phyloP scores from a whole-genome alignment of 2,113 vertebrate genomes.

The Erythrolamprus reginae region DNA sequence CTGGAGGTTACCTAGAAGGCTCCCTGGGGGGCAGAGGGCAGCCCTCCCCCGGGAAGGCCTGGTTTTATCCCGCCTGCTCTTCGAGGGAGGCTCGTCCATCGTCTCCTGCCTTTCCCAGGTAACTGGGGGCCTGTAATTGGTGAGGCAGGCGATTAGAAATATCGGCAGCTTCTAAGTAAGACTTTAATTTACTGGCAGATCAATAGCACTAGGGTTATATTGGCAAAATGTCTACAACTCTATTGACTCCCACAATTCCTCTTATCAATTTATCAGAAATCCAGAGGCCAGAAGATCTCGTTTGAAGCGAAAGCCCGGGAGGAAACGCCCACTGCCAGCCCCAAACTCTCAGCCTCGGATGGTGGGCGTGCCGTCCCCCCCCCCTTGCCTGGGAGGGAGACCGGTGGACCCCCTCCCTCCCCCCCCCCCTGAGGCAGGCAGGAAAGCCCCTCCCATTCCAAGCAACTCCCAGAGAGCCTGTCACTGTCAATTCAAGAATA shows the following conservation, averaged over 20 bases:
- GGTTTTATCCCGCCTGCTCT: not conserved
- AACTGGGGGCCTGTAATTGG: conserved; percentile 78
- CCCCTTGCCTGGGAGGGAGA: no score
- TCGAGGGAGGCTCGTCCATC: conserved; percentile 26
- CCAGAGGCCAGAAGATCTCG: conserved; percentile 93
- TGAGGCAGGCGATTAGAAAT: conserved; percentile 84
- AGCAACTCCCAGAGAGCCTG: no score
- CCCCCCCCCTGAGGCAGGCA: no score
- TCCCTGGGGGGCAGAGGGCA: not conserved
- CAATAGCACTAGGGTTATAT: conserved; percentile 97
- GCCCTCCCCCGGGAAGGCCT: not conserved
- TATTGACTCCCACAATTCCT: conserved; percentile 98
- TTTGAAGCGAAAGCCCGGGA: conserved; percentile 70
- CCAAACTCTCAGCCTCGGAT: no score
- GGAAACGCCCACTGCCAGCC: conserved; percentile 49
- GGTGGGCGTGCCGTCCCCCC: no score
- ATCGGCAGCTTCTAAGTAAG: conserved; percentile 97
- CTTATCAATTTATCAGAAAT: conserved; percentile 99
- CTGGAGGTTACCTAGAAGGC: not conserved
- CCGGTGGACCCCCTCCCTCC: no score
- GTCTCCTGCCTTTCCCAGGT: conserved; percentile 60
- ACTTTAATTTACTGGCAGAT: conserved; percentile 99
- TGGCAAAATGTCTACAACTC: conserved; percentile 99
- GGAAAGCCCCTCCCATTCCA: no score
- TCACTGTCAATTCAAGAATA: no score